Evolutionary conservation across 2,888 invertebrate genomes (phyloP).

Genomic region (Chrysolina oricalcia): DNA sequence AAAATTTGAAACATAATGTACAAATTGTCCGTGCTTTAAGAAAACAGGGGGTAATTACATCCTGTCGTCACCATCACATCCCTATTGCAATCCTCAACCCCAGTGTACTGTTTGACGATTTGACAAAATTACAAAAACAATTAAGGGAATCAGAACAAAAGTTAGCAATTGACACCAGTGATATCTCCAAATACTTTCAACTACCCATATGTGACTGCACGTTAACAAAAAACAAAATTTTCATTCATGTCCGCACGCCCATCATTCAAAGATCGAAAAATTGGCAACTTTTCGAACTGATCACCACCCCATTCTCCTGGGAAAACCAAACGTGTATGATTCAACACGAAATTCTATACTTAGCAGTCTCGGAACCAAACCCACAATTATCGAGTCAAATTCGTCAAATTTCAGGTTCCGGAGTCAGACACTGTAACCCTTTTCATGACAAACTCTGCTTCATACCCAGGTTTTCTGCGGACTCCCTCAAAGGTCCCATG

Average conservation of each 20-base stretch:
- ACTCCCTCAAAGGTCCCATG: too few species aligned
- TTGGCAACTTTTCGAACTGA: conserved; percentile 47
- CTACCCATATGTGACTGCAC: conserved; percentile 48
- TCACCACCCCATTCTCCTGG: conserved; percentile 49
- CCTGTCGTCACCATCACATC: too few species aligned
- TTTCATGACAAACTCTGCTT: conserved; percentile 47
- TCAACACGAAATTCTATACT: conserved; percentile 37
- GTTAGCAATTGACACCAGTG: conserved; percentile 35
- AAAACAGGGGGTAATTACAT: too few species aligned
- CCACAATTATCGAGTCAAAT: not conserved
- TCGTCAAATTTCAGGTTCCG: conserved; percentile 43
- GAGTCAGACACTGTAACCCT: conserved; percentile 43
- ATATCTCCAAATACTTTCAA: conserved; percentile 40
- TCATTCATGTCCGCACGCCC: conserved; percentile 38
- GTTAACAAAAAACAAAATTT: conserved; percentile 29
- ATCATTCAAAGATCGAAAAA: conserved; percentile 29
- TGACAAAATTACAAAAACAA: conserved; percentile 29
- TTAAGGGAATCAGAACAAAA: conserved; percentile 26
- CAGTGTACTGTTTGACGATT: conserved; percentile 30
- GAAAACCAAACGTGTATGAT: conserved; percentile 44
- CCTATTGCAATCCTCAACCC: conserved; percentile 33
- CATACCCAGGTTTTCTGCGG: conserved; percentile 35
- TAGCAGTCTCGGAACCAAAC: conserved; percentile 34
- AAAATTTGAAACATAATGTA: too few species aligned
- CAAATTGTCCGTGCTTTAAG: too few species aligned